A percentile compares a stretch with the other conserved stretches of the same genome.
These are phyloP conservation scores for Typhlomys cinereus DNA, from an alignment of 2,113 vertebrate species.

Conservation along the genomic window DNA sequence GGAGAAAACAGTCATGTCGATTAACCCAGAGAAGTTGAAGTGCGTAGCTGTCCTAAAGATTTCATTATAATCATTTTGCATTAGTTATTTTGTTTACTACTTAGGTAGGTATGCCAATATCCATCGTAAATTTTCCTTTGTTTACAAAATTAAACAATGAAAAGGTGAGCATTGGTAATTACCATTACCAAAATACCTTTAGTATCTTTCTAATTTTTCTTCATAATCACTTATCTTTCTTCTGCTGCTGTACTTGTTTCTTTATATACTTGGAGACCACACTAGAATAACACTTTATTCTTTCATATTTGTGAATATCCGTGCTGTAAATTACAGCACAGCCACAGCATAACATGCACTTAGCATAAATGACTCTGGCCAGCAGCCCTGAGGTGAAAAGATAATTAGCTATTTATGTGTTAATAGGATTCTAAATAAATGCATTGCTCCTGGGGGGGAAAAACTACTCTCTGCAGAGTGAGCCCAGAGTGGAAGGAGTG, in stretches of 20 bases:
- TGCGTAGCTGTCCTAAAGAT: not conserved
- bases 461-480: not conserved
- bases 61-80: not conserved
- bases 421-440: not conserved
- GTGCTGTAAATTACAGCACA: not conserved
- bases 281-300: not conserved
- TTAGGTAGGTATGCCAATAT: not conserved
- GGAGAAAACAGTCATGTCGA: not conserved
- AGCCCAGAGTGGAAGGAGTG: not conserved
- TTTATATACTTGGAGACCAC: not conserved
- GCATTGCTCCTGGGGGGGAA: not conserved
- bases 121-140: not conserved
- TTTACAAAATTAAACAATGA: conserved; percentile 26
- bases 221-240: conserved; percentile 11
- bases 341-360: not conserved
- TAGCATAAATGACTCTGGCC: not conserved
- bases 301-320: conserved; percentile 11
- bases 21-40: conserved; percentile 4
- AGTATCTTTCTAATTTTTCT: conserved; percentile 20
- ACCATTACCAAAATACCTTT: not conserved
- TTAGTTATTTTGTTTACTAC: not conserved
- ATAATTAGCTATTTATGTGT: not conserved
- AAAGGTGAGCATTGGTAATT: conserved; percentile 22
- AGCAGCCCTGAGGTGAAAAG: not conserved
- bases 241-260: conserved; percentile 16